phyloP scores from a whole-genome alignment of 2,888 invertebrate genomes.

The Cantharis flavilabris region DNA sequence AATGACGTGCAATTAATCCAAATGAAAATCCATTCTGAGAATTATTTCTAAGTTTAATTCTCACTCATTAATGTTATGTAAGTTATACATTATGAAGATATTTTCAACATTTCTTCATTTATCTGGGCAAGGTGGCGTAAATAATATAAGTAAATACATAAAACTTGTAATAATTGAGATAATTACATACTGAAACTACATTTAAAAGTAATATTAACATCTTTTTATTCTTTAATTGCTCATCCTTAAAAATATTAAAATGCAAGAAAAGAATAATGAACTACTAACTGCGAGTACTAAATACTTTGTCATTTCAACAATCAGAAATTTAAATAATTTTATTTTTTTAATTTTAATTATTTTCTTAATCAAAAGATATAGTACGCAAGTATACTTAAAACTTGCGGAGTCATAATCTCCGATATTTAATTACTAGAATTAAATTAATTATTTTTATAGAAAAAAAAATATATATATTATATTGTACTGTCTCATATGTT shows the following conservation, averaged over 20 bases:
- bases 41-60: conserved; percentile 10
- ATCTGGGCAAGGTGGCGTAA: conserved; percentile 8
- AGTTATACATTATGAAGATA: conserved; percentile 7
- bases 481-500: not conserved
- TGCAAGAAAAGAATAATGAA: not conserved
- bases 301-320: not conserved
- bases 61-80: conserved; percentile 10
- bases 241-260: not conserved
- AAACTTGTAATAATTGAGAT: conserved; percentile 6
- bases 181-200: conserved; percentile 4
- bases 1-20: conserved; percentile 2
- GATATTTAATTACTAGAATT: not conserved
- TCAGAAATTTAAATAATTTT: not conserved
- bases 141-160: conserved; percentile 7
- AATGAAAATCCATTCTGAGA: conserved; percentile 13
- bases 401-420: not conserved
- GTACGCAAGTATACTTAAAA: not conserved
- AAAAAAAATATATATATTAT: not conserved
- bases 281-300: not conserved
- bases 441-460: not conserved
- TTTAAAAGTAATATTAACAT: not conserved
- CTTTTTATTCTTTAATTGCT: not conserved
- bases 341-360: not conserved
- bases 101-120: conserved; percentile 1
- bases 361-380: not conserved